phyloP scores from a whole-genome alignment of 2,797 vertebrate species.

The Gambelia wislizenii region DNA sequence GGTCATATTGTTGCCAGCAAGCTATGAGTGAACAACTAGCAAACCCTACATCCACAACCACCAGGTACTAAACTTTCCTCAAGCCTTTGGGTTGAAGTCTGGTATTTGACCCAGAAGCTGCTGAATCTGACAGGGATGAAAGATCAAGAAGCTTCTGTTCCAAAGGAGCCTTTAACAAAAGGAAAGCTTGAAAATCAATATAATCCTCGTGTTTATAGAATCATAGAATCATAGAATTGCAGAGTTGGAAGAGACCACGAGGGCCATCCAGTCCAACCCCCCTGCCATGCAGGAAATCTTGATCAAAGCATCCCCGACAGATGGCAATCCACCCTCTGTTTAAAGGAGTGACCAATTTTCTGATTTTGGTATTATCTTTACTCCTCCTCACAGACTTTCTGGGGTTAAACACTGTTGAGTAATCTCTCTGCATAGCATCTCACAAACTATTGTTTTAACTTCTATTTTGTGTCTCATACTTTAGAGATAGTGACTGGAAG shows the following conservation, averaged over 20 bases:
- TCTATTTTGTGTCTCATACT: not conserved
- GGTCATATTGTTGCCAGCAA: not conserved
- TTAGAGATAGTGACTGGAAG: not conserved
- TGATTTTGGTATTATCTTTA: too few relatives aligned
- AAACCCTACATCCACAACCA: not conserved
- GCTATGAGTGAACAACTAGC: not conserved
- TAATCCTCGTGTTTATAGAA: accelerated
- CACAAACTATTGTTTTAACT: too few relatives aligned
- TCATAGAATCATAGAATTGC: too few relatives aligned
- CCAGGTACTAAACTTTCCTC: not conserved
- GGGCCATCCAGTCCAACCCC: too few relatives aligned
- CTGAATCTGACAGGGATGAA: not conserved
- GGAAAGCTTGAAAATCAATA: not conserved
- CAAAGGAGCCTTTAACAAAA: not conserved
- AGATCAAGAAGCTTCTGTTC: not conserved
- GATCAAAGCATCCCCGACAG: too few relatives aligned
- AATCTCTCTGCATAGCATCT: too few relatives aligned
- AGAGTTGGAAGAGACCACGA: too few relatives aligned
- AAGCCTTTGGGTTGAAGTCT: not conserved
- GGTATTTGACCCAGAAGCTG: not conserved
- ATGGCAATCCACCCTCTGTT: too few relatives aligned
- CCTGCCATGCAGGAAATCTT: too few relatives aligned
- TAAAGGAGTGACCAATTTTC: too few relatives aligned
- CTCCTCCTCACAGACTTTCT: too few relatives aligned
- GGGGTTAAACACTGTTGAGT: too few relatives aligned